A percentile compares a stretch with the other conserved stretches of the same genome.
These are phyloP conservation scores for Drosophila lowei DNA, from an alignment of 1,140 invertebrate species.

Conservation along the genomic window DNA sequence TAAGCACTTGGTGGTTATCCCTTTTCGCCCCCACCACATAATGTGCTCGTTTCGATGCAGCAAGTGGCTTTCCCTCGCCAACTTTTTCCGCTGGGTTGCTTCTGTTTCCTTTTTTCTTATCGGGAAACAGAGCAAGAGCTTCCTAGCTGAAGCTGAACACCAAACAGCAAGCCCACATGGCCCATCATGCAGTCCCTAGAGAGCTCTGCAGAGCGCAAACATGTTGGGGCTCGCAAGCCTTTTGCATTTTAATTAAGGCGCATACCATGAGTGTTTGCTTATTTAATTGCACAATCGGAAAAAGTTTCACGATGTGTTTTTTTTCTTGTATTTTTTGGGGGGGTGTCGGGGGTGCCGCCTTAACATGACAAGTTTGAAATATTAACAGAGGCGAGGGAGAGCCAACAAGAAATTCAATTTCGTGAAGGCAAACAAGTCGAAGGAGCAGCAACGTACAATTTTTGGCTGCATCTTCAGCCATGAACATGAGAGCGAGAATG, in stretches of 20 bases:
- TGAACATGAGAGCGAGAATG: conserved; percentile 28
- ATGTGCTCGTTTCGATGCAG: conserved; percentile 55
- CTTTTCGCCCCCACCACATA: conserved; percentile 27
- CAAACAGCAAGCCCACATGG: conserved; percentile 31
- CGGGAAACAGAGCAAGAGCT: conserved; percentile 39
- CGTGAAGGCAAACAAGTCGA: conserved; percentile 73
- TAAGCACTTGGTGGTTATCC: conserved; percentile 48
- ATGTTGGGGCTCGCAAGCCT: conserved; percentile 47
- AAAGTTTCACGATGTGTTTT: conserved; percentile 60
- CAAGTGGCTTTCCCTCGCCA: conserved; percentile 21
- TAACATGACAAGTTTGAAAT: conserved; percentile 74
- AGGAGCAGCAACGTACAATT: conserved; percentile 41
- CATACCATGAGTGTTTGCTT: conserved; percentile 63
- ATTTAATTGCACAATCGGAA: conserved; percentile 79
- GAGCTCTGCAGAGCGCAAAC: conserved; percentile 36
- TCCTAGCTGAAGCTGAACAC: conserved; percentile 8
- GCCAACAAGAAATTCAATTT: conserved; percentile 76
- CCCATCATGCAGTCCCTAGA: conserved; percentile 9
- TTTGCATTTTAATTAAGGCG: conserved; percentile 75
- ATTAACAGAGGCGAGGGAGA: conserved; percentile 53
- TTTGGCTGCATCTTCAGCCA: conserved; percentile 57
- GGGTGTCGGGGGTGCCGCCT: conserved; percentile 62
- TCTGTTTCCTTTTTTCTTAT: conserved; percentile 34
- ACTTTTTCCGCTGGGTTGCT: conserved; percentile 15
- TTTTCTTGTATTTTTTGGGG: conserved; percentile 13